Base-by-base conservation (phyloP, 2,797 vertebrate species). In the Gobionotothen gibberifrons region DNA sequence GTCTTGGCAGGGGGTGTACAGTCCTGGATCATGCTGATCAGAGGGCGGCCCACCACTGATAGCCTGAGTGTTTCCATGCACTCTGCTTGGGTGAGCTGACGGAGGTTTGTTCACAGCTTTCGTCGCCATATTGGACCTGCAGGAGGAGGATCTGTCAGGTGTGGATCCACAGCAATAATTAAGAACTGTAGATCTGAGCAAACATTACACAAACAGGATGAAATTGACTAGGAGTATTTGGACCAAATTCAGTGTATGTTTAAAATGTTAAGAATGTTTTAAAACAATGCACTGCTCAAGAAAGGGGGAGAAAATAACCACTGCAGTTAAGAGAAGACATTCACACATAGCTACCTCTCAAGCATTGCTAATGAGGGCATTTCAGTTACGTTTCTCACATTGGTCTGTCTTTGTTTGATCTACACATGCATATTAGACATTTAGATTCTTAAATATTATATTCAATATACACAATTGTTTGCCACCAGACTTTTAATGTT, bases 71-170 rank as follows among this genome's bases (percentile, higher is more conserved):
- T 40, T 42, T 0, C 47, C 36, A 62, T 68, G 79, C 3, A 16
- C 72, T 14, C 52, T 21, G 14, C 67, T 62, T n/a, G 65, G 72
- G 22, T 68, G 75, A 76, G 48, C 47, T 9, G 46, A 11, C 19
- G 55, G 61, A 12, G 65, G 69, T 62, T 65, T 51, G 48, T 58
- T 75, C 4, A 22, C 21, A 47, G 36, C 55, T 2, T 52, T 44
- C 22, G 47, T 42, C 14, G 84, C 81, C 88, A 91, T 91, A 0
- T 11, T 83, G 3, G 74, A 14, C 47, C 88, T 87, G 12, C 1
- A 2, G 17, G 36, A 43, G 13, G 21, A 47, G 39, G 26, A 3
- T 54, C 0, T 9, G 9, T 69, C 15, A 7, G 26, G 8, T n/a
- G 12, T 36, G 15, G 4, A 22, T 19, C 3, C 8, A 29, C 39